Percentiles rank a stretch among this genome's conserved stretches.
Evolutionary conservation across 1,140 invertebrate genomes (phyloP).

Genomic region (Uloborus diversus): DNA sequence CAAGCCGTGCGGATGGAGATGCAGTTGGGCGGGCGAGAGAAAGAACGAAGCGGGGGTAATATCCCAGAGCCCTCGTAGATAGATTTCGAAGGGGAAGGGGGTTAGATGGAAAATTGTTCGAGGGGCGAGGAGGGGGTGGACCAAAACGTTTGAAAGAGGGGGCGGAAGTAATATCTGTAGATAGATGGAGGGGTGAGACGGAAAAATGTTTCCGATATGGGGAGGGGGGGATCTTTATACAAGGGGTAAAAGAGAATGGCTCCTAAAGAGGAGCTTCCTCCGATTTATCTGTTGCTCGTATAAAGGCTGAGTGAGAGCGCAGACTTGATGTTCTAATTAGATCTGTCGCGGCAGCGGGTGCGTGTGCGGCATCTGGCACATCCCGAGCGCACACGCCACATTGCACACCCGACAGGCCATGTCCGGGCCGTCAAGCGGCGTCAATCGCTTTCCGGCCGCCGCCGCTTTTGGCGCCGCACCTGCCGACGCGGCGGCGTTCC

Average conservation of each 20-base stretch:
- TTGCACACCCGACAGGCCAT: constrained; percentile 49
- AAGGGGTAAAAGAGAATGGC: constrained; percentile 40
- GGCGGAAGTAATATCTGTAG: background rate
- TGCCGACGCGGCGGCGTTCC: constrained; percentile 46
- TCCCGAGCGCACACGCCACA: constrained; percentile 6
- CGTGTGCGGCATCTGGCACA: constrained; percentile 32
- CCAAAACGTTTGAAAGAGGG: background rate
- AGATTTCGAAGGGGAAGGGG: too few species aligned
- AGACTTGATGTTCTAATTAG: constrained; percentile 51
- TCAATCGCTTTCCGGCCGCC: constrained; percentile 57
- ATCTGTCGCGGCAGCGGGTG: constrained; percentile 18
- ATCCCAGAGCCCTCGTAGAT: too few species aligned
- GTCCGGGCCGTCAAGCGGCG: constrained; percentile 56
- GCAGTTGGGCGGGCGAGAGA: too few species aligned
- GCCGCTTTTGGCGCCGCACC: constrained; percentile 26
- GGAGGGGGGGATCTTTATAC: background rate
- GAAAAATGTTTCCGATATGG: background rate
- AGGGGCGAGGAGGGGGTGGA: too few species aligned
- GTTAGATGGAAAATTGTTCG: background rate
- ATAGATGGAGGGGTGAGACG: background rate
- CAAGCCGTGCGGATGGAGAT: too few species aligned
- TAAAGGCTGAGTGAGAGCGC: constrained; percentile 15
- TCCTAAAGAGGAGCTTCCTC: constrained; percentile 41
- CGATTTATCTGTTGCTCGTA: constrained; percentile 52
- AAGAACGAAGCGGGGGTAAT: too few species aligned